Evolutionary conservation across 2,113 vertebrate genomes (phyloP).

Genomic region (Anarhynchus alexandrinus): DNA sequence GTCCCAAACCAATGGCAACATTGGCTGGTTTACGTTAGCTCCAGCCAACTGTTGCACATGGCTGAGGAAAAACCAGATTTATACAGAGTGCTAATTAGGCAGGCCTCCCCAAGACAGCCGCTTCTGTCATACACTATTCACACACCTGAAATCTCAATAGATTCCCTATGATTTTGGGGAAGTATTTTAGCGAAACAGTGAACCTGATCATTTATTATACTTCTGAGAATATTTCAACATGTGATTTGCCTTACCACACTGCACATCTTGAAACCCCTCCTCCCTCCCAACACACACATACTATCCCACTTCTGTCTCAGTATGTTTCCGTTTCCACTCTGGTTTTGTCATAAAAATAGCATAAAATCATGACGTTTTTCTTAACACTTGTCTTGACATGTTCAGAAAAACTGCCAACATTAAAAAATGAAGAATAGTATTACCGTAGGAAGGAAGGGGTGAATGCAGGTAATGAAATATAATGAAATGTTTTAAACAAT

Average conservation of each 20-base stretch:
- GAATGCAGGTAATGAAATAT: not conserved
- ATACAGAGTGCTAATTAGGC: not conserved
- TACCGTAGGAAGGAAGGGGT: not conserved
- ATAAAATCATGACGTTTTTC: not conserved
- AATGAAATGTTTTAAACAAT: not conserved
- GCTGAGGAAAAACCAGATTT: not conserved
- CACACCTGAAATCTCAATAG: not conserved
- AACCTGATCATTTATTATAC: not conserved
- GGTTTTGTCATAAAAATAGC: slow-evolving; percentile 1
- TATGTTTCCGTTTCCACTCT: not conserved
- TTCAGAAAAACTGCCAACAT: not conserved
- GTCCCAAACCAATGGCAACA: not conserved
- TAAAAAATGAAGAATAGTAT: not conserved
- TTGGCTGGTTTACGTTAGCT: not conserved
- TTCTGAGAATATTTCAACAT: not conserved
- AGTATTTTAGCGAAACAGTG: not conserved
- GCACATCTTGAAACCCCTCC: not conserved
- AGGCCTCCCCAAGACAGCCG: not conserved
- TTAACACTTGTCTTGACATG: slow-evolving; percentile 3
- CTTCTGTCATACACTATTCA: not conserved
- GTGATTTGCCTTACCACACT: not conserved
- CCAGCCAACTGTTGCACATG: accelerated
- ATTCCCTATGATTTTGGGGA: not conserved
- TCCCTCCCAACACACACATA: not conserved
- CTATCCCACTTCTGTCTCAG: not conserved